Evolutionary conservation across 2,797 vertebrate genomes (phyloP).

Genomic region (Chiroxiphia lanceolata): DNA sequence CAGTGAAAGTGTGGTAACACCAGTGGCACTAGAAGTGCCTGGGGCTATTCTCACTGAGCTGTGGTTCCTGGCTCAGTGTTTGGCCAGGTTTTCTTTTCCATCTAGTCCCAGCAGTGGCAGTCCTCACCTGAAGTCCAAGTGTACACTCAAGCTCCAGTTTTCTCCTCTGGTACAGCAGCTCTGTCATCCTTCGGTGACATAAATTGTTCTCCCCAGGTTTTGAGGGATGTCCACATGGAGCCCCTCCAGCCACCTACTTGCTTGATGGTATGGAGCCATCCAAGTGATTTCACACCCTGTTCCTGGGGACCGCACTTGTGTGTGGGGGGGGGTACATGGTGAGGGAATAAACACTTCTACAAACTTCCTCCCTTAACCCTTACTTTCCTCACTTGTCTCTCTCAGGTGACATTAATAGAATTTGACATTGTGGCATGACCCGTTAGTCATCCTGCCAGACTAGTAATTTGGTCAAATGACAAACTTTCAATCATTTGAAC

Average conservation of each 20-base stretch:
- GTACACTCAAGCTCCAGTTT: background rate
- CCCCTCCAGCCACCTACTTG: rapidly evolving
- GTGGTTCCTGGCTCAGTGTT: background rate
- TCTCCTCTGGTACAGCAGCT: background rate
- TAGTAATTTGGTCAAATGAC: constrained; percentile 68
- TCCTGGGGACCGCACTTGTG: background rate
- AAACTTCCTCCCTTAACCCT: constrained; percentile 51
- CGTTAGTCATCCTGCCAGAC: constrained; percentile 65
- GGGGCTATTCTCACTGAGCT: rapidly evolving
- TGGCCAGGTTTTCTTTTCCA: background rate
- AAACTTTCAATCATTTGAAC: constrained; percentile 71
- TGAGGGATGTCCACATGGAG: background rate
- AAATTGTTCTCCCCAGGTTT: background rate
- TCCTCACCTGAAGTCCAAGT: background rate
- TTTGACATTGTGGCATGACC: constrained; percentile 50
- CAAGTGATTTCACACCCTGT: background rate
- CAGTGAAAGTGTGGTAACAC: background rate
- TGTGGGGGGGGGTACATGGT: rapidly evolving
- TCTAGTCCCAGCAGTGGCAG: background rate
- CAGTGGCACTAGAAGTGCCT: too few relatives aligned
- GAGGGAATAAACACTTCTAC: background rate
- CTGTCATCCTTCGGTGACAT: background rate
- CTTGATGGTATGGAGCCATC: background rate
- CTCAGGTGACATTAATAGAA: constrained; percentile 44
- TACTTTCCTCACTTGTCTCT: constrained; percentile 42